phyloP scores from a whole-genome alignment of 2,888 invertebrate genomes.

The Polydrusus tereticollis region DNA sequence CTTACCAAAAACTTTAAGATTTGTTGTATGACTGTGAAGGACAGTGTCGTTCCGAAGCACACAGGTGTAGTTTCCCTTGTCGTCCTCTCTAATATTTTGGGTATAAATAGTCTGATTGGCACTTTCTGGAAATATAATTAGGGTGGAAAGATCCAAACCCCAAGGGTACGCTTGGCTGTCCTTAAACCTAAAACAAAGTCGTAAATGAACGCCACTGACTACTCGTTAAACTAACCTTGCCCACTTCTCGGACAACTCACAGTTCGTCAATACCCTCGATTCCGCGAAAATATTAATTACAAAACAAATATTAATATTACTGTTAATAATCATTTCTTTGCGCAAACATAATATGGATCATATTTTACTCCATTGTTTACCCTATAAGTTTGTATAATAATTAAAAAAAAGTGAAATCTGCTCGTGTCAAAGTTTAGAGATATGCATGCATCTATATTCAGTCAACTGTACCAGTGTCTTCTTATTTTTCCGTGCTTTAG shows the following conservation, averaged over 20 bases:
- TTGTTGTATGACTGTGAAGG: constrained; percentile 74
- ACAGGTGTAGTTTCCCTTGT: constrained; percentile 83
- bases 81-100: constrained; percentile 73
- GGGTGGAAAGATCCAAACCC: constrained; percentile 78
- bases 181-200: constrained; percentile 76
- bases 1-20: constrained; percentile 78
- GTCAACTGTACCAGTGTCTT: too few relatives aligned
- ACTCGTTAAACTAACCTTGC: constrained; percentile 33
- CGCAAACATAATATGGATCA: not conserved
- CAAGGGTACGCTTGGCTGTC: constrained; percentile 82
- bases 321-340: not conserved
- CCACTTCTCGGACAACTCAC: constrained; percentile 27
- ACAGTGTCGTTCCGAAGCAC: constrained; percentile 79
- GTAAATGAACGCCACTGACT: constrained; percentile 19
- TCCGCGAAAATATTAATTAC: constrained; percentile 29
- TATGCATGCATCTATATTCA: too few relatives aligned
- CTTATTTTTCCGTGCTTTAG: too few relatives aligned
- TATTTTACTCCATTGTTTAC: not conserved
- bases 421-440: too few relatives aligned
- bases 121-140: constrained; percentile 82
- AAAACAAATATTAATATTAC: constrained; percentile 23
- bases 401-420: too few relatives aligned
- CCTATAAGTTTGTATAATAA: not conserved
- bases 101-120: constrained; percentile 85
- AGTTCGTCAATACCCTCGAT: constrained; percentile 26